A percentile compares a stretch with the other conserved stretches of the same genome.
Conservation (phyloP, 2,113 vertebrate species). For the Conger conger region DNA sequence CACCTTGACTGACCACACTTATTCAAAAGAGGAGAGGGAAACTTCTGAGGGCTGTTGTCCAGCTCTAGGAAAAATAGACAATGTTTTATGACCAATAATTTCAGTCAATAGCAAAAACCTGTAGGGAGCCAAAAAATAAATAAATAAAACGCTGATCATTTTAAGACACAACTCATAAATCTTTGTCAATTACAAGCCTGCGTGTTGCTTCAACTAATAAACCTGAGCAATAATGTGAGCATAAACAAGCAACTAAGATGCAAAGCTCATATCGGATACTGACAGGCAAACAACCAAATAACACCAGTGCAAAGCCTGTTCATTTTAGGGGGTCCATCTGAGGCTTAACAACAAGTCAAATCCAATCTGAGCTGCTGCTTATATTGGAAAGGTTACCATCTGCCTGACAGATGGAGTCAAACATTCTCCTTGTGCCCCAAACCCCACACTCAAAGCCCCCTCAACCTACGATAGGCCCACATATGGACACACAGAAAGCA, state of each 20-base stretch:
- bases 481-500: neutral
- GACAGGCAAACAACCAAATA: neutral
- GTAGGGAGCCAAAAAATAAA: neutral
- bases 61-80: neutral
- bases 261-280: neutral
- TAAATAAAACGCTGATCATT: neutral
- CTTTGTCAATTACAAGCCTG: neutral
- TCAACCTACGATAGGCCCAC: neutral
- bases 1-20: neutral
- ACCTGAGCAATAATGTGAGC: neutral
- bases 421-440: neutral
- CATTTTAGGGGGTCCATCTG: neutral
- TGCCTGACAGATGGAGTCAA: conserved; percentile 3
- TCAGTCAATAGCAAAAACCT: neutral
- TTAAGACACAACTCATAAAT: neutral
- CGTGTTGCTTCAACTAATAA: neutral
- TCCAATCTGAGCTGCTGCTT: neutral
- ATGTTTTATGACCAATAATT: neutral
- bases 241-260: neutral
- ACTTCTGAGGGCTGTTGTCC: neutral
- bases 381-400: conserved; percentile 4
- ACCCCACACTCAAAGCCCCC: neutral
- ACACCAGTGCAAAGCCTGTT: neutral
- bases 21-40: neutral
- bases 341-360: neutral